Evolutionary conservation across 2,113 vertebrate genomes (phyloP).

Genomic region (Ailurus styani): DNA sequence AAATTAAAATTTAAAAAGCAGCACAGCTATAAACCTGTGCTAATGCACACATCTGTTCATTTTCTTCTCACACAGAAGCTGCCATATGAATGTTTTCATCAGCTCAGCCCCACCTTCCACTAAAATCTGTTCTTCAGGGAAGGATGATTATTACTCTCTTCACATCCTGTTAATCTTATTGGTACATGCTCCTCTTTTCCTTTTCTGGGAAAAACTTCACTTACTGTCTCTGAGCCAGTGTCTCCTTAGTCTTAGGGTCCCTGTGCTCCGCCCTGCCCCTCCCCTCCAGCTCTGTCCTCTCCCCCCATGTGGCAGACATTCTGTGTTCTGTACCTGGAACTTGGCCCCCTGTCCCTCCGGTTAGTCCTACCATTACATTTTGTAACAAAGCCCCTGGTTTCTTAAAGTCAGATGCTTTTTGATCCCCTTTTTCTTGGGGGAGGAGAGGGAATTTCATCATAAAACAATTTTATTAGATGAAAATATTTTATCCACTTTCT

Average conservation of each 20-base stretch:
- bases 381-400: background rate
- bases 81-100: background rate
- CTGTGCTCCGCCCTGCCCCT: background rate
- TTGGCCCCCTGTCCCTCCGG: background rate
- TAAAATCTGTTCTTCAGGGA: slow-evolving; percentile 7
- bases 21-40: background rate
- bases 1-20: background rate
- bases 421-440: background rate
- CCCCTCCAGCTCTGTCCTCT: background rate
- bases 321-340: background rate
- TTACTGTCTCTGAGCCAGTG: background rate
- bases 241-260: background rate
- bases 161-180: background rate
- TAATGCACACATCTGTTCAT: background rate
- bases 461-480: background rate
- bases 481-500: background rate
- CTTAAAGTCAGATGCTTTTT: background rate
- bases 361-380: background rate
- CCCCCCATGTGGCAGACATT: background rate
- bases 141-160: background rate
- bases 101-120: background rate
- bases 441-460: background rate
- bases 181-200: background rate
- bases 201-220: background rate
- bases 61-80: background rate